Evolutionary conservation across 2,888 invertebrate species (phyloP).

Genomic region (Euzophera pinguis): DNA sequence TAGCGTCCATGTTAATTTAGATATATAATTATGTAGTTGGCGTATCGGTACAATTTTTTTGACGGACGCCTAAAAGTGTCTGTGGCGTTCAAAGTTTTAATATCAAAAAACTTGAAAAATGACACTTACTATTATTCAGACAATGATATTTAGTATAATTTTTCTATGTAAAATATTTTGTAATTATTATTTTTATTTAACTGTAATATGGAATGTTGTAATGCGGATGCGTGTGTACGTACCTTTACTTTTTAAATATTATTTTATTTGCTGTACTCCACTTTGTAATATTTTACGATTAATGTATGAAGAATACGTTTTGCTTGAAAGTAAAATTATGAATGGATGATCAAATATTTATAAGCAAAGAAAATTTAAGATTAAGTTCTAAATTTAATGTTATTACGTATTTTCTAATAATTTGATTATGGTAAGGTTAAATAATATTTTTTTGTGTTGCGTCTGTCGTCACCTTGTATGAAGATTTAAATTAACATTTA

Average conservation of each 20-base stretch:
- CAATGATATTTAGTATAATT: background rate
- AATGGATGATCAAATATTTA: background rate
- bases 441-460: background rate
- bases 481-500: background rate
- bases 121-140: background rate
- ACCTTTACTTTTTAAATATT: background rate
- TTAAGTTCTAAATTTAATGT: background rate
- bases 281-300: background rate
- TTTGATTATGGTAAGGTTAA: too few species aligned
- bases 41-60: too few species aligned
- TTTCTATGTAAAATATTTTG: constrained; percentile 7
- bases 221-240: background rate
- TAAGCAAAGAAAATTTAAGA: background rate
- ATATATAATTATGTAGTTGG: too few species aligned
- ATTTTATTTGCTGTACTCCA: constrained; percentile 5
- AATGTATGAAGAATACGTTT: constrained; percentile 3
- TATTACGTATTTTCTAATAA: too few species aligned
- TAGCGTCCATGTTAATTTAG: too few species aligned
- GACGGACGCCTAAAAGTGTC: too few species aligned
- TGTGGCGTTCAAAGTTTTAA: too few species aligned
- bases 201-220: background rate
- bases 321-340: constrained; percentile 5
- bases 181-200: constrained; percentile 5
- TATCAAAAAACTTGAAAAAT: background rate
- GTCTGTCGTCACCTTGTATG: constrained; percentile 18